These are phyloP conservation scores for Caiman crocodilus DNA, from an alignment of 2,797 vertebrate genomes.

Conservation along the genomic window DNA sequence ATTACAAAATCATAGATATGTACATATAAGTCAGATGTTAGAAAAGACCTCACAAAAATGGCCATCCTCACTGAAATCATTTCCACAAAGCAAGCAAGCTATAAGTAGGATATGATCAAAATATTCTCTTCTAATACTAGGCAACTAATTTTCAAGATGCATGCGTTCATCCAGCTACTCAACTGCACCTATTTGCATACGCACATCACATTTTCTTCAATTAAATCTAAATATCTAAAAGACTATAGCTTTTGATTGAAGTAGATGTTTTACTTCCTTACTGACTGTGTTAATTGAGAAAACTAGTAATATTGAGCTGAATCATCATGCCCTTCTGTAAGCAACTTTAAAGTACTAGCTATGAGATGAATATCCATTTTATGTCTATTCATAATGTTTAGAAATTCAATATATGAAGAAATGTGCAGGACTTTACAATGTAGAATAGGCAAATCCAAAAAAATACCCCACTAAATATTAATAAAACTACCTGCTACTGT, in stretches of 20 bases:
- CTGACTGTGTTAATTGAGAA: constrained; percentile 53
- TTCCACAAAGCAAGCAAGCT: constrained; percentile 48
- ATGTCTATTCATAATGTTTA: constrained; percentile 42
- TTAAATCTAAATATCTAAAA: constrained; percentile 46
- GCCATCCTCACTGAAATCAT: constrained; percentile 43
- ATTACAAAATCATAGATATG: background rate
- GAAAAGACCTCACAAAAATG: background rate
- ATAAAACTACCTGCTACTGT: background rate
- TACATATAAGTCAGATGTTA: background rate
- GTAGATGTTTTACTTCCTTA: constrained; percentile 45
- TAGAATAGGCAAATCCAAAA: background rate
- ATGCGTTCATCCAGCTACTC: constrained; percentile 37
- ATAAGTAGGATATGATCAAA: constrained; percentile 14
- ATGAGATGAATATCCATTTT: constrained; percentile 50
- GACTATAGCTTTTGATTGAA: constrained; percentile 41
- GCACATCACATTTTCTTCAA: constrained; percentile 23
- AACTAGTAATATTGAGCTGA: constrained; percentile 43
- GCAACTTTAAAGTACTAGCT: constrained; percentile 52
- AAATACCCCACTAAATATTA: background rate
- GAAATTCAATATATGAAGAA: constrained; percentile 36
- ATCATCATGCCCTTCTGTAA: constrained; percentile 51
- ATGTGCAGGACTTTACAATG: constrained; percentile 26
- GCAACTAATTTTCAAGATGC: constrained; percentile 65
- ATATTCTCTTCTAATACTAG: constrained; percentile 41
- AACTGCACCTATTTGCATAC: constrained; percentile 49